Evolutionary conservation across 1,140 invertebrate genomes (phyloP).

Genomic region (Hyles euphorbiae): DNA sequence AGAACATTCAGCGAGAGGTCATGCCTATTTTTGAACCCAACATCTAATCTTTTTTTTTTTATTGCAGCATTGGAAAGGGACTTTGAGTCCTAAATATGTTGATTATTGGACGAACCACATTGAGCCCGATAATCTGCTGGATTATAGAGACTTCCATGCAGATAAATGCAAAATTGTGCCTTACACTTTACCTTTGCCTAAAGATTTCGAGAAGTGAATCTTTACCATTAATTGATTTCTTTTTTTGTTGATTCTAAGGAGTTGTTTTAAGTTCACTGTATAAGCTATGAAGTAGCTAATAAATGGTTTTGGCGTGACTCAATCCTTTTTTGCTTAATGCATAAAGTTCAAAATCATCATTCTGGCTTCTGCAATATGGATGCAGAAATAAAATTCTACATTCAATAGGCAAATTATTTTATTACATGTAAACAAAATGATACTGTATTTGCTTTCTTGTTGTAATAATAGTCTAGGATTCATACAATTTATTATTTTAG

Average conservation of each 20-base stretch:
- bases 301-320: too few species aligned
- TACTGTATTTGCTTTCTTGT: too few species aligned
- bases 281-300: background rate
- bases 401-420: too few species aligned
- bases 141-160: constrained; percentile 33
- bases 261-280: background rate
- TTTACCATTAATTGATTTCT: background rate
- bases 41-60: background rate
- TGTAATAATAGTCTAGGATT: too few species aligned
- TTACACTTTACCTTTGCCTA: constrained; percentile 42
- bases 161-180: constrained; percentile 32
- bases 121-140: constrained; percentile 30
- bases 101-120: constrained; percentile 40
- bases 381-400: too few species aligned
- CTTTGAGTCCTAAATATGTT: constrained; percentile 25
- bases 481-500: too few species aligned
- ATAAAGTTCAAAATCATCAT: too few species aligned
- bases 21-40: background rate
- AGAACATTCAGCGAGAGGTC: background rate
- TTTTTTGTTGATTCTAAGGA: constrained; percentile 2
- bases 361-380: too few species aligned
- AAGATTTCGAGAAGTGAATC: constrained; percentile 19
- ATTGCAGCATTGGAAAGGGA: constrained; percentile 41
- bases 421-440: too few species aligned
- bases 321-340: too few species aligned